phyloP scores from a whole-genome alignment of 2,113 vertebrate species.

The Rhinichthys klamathensis region DNA sequence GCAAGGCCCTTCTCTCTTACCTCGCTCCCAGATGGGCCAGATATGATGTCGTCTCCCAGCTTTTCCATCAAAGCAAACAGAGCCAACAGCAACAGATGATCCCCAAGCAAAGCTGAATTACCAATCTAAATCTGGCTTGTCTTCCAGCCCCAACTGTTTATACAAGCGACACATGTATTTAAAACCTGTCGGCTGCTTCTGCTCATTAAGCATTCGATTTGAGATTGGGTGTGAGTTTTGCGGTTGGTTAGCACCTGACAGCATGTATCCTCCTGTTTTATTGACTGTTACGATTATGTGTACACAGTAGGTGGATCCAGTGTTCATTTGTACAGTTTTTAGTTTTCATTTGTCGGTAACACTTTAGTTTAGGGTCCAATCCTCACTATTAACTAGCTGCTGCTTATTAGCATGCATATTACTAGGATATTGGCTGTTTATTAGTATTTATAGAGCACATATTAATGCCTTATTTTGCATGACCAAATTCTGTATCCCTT shows the following conservation, averaged over 20 bases:
- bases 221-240: conserved; percentile 26
- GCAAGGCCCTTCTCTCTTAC: conserved; percentile 29
- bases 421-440: no score
- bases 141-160: conserved; percentile 47
- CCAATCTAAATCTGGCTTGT: conserved; percentile 47
- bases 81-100: conserved; percentile 52
- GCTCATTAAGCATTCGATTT: conserved; percentile 40
- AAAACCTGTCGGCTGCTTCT: conserved; percentile 47
- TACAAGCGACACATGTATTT: conserved; percentile 47
- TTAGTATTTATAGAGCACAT: no score
- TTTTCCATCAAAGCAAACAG: conserved; percentile 20
- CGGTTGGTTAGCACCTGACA: background rate
- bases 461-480: no score
- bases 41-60: conserved; percentile 5
- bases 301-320: background rate
- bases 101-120: conserved; percentile 53
- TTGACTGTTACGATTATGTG: background rate
- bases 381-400: no score
- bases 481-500: no score
- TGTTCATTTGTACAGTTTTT: background rate
- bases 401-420: no score
- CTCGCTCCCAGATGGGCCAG: conserved; percentile 23
- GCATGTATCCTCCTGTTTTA: conserved; percentile 2
- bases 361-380: no score
- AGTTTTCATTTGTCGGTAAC: background rate